phyloP scores from a whole-genome alignment of 2,888 invertebrate species.

The Diadegma fenestrale region DNA sequence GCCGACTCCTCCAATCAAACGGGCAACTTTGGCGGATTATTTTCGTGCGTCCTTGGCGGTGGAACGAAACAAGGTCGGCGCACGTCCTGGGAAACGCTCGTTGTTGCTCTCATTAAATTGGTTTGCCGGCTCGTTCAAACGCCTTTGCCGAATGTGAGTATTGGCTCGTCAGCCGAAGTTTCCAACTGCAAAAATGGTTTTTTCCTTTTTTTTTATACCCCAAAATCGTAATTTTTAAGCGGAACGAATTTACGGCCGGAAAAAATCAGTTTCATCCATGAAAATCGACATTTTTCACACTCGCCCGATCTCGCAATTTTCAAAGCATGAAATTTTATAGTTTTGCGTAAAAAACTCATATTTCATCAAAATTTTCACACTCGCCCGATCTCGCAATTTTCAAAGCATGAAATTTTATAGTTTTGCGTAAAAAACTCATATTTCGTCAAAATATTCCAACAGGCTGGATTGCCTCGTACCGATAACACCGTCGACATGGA shows the following conservation, averaged over 20 bases:
- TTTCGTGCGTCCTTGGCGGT: constrained; percentile 90
- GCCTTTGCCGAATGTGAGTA: constrained; percentile 86
- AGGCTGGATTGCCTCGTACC: constrained; percentile 72
- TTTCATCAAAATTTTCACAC: too few species aligned
- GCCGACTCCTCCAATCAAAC: constrained; percentile 85
- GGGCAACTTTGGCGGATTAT: constrained; percentile 90
- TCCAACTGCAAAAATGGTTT: neutral
- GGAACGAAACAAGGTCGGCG: constrained; percentile 88
- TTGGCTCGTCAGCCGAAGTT: neutral
- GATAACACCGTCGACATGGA: constrained; percentile 79
- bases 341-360: neutral
- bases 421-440: neutral
- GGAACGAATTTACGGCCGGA: neutral
- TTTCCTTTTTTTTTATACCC: neutral
- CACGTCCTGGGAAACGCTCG: constrained; percentile 90
- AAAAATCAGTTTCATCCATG: neutral
- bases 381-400: neutral
- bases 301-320: neutral
- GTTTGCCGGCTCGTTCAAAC: constrained; percentile 88
- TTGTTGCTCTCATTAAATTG: constrained; percentile 90
- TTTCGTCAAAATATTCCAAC: neutral
- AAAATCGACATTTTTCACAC: neutral
- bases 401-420: neutral
- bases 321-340: neutral
- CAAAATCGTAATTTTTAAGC: neutral